These are phyloP conservation scores for Leptopterna dolabrata DNA, from an alignment of 2,888 invertebrate genomes.

Conservation along the genomic window DNA sequence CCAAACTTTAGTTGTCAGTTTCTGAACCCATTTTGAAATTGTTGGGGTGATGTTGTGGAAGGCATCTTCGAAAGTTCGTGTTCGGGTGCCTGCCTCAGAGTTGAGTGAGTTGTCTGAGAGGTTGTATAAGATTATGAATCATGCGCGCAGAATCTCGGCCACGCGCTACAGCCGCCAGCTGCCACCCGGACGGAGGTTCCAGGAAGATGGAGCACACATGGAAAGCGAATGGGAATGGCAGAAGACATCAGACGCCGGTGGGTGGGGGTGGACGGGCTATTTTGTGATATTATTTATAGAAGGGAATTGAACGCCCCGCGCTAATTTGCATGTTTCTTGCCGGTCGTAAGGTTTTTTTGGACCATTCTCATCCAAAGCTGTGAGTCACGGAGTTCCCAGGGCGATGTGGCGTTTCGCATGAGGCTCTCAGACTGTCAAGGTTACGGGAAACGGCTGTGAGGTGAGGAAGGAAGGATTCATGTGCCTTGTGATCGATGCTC, in stretches of 20 bases:
- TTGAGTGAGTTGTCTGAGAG: neutral
- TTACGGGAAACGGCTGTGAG: constrained; percentile 36
- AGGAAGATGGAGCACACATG: neutral
- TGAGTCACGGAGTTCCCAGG: constrained; percentile 39
- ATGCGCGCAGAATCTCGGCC: neutral
- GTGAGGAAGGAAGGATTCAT: constrained; percentile 13
- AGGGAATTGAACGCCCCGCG: neutral
- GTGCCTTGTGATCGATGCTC: constrained; percentile 1
- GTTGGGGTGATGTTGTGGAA: neutral
- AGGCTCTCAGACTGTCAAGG: constrained; percentile 14
- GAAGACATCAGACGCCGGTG: neutral
- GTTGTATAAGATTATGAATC: neutral
- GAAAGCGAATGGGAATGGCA: constrained; percentile 10
- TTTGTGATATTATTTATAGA: neutral
- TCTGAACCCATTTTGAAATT: too few relatives aligned
- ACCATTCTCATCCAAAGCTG: neutral
- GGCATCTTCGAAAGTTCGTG: neutral
- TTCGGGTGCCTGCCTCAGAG: neutral
- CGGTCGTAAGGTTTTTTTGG: constrained; percentile 2
- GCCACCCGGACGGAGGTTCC: neutral
- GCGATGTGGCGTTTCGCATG: neutral
- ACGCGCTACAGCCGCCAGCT: neutral
- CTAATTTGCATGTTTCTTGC: neutral
- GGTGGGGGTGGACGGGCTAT: neutral
- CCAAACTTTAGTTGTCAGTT: too few relatives aligned